Evolutionary conservation across 1,140 invertebrate species (phyloP).

Genomic region (Drosophila triauraria): DNA sequence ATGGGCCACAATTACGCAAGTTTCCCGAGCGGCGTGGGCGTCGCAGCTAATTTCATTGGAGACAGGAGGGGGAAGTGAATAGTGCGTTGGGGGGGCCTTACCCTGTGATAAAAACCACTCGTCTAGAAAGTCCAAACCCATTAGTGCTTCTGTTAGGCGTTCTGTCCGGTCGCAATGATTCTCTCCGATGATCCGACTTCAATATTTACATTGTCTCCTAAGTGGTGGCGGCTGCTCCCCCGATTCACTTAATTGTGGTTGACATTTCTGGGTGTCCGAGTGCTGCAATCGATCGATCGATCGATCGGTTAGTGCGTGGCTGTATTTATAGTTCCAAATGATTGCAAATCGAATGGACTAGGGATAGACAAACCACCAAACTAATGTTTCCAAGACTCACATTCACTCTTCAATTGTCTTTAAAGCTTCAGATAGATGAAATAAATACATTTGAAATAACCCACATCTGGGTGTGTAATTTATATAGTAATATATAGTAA

Average conservation of each 20-base stretch:
- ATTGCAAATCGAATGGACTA: slow-evolving; percentile 65
- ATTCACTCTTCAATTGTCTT: not conserved
- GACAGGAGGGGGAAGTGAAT: not conserved
- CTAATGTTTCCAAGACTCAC: too few relatives aligned
- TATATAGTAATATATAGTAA: too few relatives aligned
- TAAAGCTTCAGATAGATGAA: not conserved
- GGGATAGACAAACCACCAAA: slow-evolving; percentile 14
- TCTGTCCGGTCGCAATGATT: slow-evolving; percentile 37
- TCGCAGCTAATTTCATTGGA: slow-evolving; percentile 39
- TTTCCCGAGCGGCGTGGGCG: slow-evolving; percentile 37
- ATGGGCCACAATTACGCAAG: slow-evolving; percentile 74
- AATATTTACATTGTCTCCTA: slow-evolving; percentile 78
- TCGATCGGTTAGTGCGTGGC: slow-evolving; percentile 53
- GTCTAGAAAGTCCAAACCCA: slow-evolving; percentile 84
- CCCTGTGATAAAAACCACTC: slow-evolving; percentile 85
- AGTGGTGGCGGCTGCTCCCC: slow-evolving; percentile 25
- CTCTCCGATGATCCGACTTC: slow-evolving; percentile 36
- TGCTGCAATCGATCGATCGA: slow-evolving; percentile 51
- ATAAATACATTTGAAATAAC: not conserved
- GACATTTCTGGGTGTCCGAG: slow-evolving; percentile 53
- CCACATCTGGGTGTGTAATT: too few relatives aligned
- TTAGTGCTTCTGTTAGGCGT: slow-evolving; percentile 48
- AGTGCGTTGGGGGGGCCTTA: slow-evolving; percentile 52
- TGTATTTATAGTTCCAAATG: slow-evolving; percentile 48
- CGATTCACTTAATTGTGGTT: slow-evolving; percentile 42